Percentiles rank a stretch among this genome's conserved stretches.
Evolutionary conservation across 2,797 vertebrate species (phyloP).

Genomic region (Crocidura indochinensis): DNA sequence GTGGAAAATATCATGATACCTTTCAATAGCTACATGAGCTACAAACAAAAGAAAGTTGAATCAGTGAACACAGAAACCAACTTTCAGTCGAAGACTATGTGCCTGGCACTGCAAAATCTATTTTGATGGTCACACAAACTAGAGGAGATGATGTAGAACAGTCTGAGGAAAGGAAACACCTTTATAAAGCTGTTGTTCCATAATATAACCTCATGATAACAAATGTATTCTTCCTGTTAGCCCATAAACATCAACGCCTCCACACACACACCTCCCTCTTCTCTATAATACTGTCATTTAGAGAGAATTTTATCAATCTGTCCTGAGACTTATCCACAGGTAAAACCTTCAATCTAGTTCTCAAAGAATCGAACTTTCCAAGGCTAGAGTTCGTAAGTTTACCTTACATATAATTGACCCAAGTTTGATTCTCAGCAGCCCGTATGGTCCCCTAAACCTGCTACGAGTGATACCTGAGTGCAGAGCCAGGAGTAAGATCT

Average conservation of each 20-base stretch:
- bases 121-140: neutral
- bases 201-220: neutral
- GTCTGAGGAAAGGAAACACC: constrained; percentile 8
- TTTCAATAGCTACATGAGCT: neutral
- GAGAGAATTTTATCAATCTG: constrained; percentile 26
- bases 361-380: constrained; percentile 25
- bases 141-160: neutral
- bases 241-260: neutral
- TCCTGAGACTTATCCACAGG: neutral
- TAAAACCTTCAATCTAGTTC: constrained; percentile 11
- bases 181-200: neutral
- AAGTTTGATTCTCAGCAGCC: too few species aligned
- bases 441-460: too few species aligned
- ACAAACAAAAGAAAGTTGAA: constrained; percentile 43
- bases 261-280: neutral
- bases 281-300: constrained; percentile 31
- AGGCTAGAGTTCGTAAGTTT: too few species aligned
- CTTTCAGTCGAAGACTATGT: neutral
- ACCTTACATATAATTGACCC: too few species aligned
- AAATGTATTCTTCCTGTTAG: neutral
- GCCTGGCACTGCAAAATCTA: neutral
- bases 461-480: too few species aligned
- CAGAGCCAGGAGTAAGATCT: too few species aligned
- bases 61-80: constrained; percentile 38
- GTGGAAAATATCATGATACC: neutral